Base-by-base conservation (phyloP, 2,113 vertebrate genomes). In the Arvicanthis niloticus region DNA sequence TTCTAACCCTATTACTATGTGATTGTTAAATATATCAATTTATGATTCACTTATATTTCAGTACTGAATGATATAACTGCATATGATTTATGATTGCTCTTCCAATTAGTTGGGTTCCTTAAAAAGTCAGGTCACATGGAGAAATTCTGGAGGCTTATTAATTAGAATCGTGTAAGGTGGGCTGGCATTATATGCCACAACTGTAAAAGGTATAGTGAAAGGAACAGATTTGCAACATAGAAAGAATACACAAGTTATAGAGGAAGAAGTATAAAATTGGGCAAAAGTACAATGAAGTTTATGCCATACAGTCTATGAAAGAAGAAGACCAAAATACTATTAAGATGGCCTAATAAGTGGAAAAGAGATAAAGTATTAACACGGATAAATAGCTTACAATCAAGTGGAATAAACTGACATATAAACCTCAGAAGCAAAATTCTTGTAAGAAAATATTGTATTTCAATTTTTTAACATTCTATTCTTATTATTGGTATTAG, bases 101-200 rank as follows among this genome's bases (percentile, higher is more conserved):
- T 96, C 93, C 93, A 96, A 97, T 97, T 97, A 97, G 89, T 93
- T 11, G 8, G 15, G 3, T 94, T 93, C 72, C 65, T 94, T 96
- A 96, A 97, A 98, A 98, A 94, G 91, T 96, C 93, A 96, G 94
- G 94, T 96, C 96, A 94, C 88, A 34, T 72, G 95, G 80, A 96
- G 76, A 94, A 60, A 77, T 62, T 94, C 90, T 96, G 81, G 53
- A 93, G 15, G 77, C 70, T 24, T 96, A 93, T 93, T 97, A 95
- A 97, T 97, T 97, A 97, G 96, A 97, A 95, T 85, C 93, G 95
- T 89, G 56, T 76, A 94, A 96, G 73, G 92, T 81, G 95, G 87
- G 97, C 56, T 92, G 88, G 58, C 89, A 97, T 96, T 95, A 96
- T 90, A 95, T 85, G 77, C 76, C 82, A 90, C 21, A 65, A 88